Base-by-base conservation (phyloP, 1,140 invertebrate genomes). In the Amyelois transitella region DNA sequence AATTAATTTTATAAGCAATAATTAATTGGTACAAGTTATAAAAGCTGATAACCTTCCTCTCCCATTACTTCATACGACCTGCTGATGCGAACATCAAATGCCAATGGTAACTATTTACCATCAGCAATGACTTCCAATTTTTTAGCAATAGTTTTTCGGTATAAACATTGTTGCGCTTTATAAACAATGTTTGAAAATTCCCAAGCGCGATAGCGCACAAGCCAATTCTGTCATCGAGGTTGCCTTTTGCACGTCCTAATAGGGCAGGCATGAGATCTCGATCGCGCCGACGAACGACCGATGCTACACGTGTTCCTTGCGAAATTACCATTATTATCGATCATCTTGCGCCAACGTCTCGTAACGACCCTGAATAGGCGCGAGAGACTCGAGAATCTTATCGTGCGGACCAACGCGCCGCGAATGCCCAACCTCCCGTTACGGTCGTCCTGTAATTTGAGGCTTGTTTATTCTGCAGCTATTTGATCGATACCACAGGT, bases 301-400 rank as follows among this genome's bases (percentile, higher is more conserved):
- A 79, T 75, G 70, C 66, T 71, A 86, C 82, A 86, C 79, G 82
- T 86, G 82, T 81, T 75, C 52, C 49, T 38, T 22, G 64, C 65
- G 52, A 77, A 83, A 86, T 86, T 86, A 86, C 82, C 82, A 86
- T 86, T 83, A 83, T 86, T 86, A 86, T 86, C 82, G 82, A 82
- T 82, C 77, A 82, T 83, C 80, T 71, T 64, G 69, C 75, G 66
- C 69, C 59, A 51, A 66, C 71, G 78, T 72, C 66, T 68, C 64
- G 77, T 83, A 82, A 85, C 80, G 82, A 83, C 75, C 71, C 66
- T 62, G 68, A 75, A 81, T 79, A 79, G 72, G 70, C 75, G 70
- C 69, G 67, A 66, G 61, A 58, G 56, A 62, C 64, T 58, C n/a
- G 58, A 60, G 59, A 66, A 69, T 71, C 62, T 71, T 72, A 75